A percentile compares a stretch with the other conserved stretches of the same genome.
Evolutionary conservation across 2,797 vertebrate genomes (phyloP).

Genomic region (Toxotes lorentzi): DNA sequence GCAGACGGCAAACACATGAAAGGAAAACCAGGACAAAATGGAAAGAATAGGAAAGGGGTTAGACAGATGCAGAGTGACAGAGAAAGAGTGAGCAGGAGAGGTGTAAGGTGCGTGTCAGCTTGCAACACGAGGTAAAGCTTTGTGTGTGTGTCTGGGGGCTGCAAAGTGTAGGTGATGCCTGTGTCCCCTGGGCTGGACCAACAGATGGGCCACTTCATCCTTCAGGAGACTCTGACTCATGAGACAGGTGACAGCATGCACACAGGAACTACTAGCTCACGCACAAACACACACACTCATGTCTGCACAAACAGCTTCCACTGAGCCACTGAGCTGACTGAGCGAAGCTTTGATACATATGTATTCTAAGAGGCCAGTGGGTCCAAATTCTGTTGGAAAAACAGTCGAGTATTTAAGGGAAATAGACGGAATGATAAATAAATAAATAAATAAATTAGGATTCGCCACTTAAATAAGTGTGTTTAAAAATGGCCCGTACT

Average conservation of each 20-base stretch:
- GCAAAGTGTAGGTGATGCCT: slow-evolving; percentile 63
- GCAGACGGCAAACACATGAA: slow-evolving; percentile 46
- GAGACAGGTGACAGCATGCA: slow-evolving; percentile 70
- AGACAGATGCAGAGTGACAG: slow-evolving; percentile 61
- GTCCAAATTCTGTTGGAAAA: slow-evolving; percentile 1
- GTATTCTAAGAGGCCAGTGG: not conserved
- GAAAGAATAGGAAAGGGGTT: slow-evolving; percentile 34
- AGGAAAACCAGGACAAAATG: slow-evolving; percentile 31
- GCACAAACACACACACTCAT: not conserved
- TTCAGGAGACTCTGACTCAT: slow-evolving; percentile 69
- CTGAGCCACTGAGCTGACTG: not conserved
- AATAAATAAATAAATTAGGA: too few relatives aligned
- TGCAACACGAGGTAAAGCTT: slow-evolving; percentile 40
- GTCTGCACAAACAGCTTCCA: not conserved
- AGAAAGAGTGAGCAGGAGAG: slow-evolving; percentile 36
- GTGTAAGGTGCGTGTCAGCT: slow-evolving; percentile 54
- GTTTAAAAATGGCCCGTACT: too few relatives aligned
- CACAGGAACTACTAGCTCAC: slow-evolving; percentile 20
- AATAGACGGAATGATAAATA: too few relatives aligned
- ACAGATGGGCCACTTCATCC: slow-evolving; percentile 79
- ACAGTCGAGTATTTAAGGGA: not conserved
- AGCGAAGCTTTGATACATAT: slow-evolving; percentile 6
- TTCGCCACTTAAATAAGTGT: too few relatives aligned
- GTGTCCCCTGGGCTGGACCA: slow-evolving; percentile 57
- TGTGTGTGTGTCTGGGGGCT: slow-evolving; percentile 35